Conservation (phyloP, 2,888 invertebrate genomes). For the Microctonus hyperodae region DNA sequence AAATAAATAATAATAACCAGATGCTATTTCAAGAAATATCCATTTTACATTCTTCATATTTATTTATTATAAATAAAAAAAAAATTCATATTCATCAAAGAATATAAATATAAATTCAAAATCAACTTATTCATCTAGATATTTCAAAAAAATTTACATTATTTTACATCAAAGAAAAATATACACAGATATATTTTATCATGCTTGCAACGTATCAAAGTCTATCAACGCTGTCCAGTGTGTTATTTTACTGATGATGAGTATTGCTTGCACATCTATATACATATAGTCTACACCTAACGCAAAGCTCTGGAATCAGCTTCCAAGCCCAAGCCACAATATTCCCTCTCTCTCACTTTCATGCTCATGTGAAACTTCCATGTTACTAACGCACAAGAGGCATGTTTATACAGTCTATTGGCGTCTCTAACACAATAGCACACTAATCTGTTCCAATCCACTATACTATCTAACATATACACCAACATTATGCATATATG, state of each 20-base stretch:
- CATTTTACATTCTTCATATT: too few species aligned
- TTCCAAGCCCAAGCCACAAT: too few species aligned
- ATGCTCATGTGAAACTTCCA: conserved; percentile 23
- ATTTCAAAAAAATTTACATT: too few species aligned
- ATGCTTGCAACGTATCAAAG: conserved; percentile 6
- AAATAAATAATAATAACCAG: too few species aligned
- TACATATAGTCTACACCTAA: conserved; percentile 14
- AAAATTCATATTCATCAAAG: too few species aligned
- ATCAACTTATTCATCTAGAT: too few species aligned
- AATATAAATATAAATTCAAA: too few species aligned
- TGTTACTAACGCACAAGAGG: conserved; percentile 26
- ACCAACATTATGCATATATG: neutral
- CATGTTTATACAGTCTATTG: conserved; percentile 38
- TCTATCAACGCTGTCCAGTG: neutral
- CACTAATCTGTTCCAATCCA: conserved; percentile 30
- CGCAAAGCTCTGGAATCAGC: conserved; percentile 21
- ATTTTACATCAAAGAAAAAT: too few species aligned
- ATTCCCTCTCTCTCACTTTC: neutral
- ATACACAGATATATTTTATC: neutral
- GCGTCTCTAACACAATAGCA: conserved; percentile 35
- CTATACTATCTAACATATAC: neutral
- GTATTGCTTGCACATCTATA: conserved; percentile 6
- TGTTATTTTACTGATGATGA: conserved; percentile 9
- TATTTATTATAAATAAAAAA: too few species aligned
- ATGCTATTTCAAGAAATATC: too few species aligned